Base-by-base conservation (phyloP, 2,113 vertebrate species). In the Illadopsis cleaveri region DNA sequence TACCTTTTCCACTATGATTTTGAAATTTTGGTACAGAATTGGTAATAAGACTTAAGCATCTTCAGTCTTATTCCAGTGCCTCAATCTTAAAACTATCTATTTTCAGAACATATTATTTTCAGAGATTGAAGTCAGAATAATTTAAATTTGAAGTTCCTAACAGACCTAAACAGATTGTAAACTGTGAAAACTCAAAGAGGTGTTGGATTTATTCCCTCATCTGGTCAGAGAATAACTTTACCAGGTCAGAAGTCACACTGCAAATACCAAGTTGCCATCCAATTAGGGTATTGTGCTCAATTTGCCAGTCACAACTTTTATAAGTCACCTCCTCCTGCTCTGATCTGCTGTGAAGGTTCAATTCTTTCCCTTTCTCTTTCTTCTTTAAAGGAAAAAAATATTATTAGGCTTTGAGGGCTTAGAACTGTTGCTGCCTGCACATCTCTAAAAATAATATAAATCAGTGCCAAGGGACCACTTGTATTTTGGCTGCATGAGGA, bases 361-460 rank as follows among this genome's bases (percentile, higher is more conserved):
- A 11, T 80, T 81, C 37, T 75, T 28, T 88, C 33, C 22, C 16
- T 69, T 18, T 72, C 40, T 70, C n/a, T 53, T 71, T 82, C n/a
- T 75, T 94, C 44, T 90, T 79, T 91, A 93, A 91, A 93, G 33
- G 10, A 89, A 93, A 94, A 94, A 93, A 92, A 93, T 71, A 78
- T 84, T 90, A 91, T 89, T 70, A 95, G 47, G 38, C n/a, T 91
- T 95, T 80, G 83, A 92, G 45, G 54, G 38, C 35, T 89, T 79
- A 90, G 85, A 94, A 91, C n/a, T 64, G 17, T 94, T 95, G 54
- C 92, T 96, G 83, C 86, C 56, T 94, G 86, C 53, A 96, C 72
- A 94, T 94, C 9, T 8, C 82, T 94, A 95, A 96, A 97, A 95
- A 96, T 92, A 96, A 94, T 96, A 96, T 90, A 77, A 94, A 96